Base-by-base conservation (phyloP, 2,888 invertebrate genomes). In the Tetrapedia diversipes region DNA sequence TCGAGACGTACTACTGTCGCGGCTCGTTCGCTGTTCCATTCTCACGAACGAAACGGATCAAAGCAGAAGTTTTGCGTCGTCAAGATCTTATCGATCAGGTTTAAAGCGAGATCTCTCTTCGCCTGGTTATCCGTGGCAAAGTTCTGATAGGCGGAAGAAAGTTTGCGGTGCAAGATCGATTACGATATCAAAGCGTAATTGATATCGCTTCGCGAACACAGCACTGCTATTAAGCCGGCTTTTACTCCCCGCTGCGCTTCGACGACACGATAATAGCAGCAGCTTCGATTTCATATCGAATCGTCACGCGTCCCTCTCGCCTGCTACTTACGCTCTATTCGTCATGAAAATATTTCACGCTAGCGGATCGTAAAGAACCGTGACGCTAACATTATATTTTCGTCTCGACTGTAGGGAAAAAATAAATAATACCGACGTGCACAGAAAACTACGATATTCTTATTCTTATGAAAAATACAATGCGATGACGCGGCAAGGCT, bases 161-260 rank as follows among this genome's bases (percentile, higher is more conserved):
- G 7, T 27, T 27, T 54, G 22, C 16, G 14, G 11, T n/a, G 11
- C 4, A 19, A 49, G 19, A 39, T 68, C 57, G 49, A 68, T 59
- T 60, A 54, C 47, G 49, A 53, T 72, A 54, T 69, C 29, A 24
- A 72, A 57, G 56, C 29, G 76, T 80, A 80, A 80, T 72, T 72
- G 76, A 76, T 68, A 75, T 19, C 66, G 54, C 75, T 79, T 71
- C 53, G 14, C 4, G 51, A 71, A 65, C 60, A 49, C 41, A 68
- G 32, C 41, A 32, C 49, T 53, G 37, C 47, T 57, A 64, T 80
- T 64, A 56, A 59, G 57, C 16, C n/a, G 59, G 24, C 74, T 70
- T 59, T 60, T 54, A 70, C 51, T 39, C 37, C 47, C 32, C 27
- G n/a, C n/a, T n/a, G n/a, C n/a, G n/a, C n/a, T 10, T 7, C 16